Evolutionary conservation across 2,797 vertebrate species (phyloP).

Genomic region (Holocentrus rufus): DNA sequence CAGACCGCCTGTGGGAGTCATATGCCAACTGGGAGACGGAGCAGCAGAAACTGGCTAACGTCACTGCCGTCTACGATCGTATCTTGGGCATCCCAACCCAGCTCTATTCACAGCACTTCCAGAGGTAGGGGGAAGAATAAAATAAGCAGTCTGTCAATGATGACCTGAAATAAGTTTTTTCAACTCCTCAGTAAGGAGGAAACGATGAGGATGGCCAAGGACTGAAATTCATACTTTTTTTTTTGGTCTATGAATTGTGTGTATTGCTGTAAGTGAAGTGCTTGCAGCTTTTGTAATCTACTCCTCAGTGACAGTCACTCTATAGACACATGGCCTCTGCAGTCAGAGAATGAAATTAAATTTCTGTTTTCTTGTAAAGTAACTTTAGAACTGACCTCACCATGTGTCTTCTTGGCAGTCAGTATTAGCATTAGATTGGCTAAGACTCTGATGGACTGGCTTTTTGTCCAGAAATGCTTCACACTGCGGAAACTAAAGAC

Average conservation of each 20-base stretch:
- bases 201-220: too few species aligned
- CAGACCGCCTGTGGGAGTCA: slow-evolving; percentile 97
- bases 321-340: neutral
- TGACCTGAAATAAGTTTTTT: neutral
- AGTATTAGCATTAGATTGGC: neutral
- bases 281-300: neutral
- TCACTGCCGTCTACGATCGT: slow-evolving; percentile 94
- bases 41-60: slow-evolving; percentile 89
- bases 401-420: neutral
- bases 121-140: slow-evolving; percentile 83
- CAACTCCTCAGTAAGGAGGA: neutral
- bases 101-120: slow-evolving; percentile 95
- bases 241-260: too few species aligned
- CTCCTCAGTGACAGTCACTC: neutral
- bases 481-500: too few species aligned
- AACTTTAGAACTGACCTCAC: neutral
- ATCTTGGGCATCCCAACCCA: slow-evolving; percentile 96
- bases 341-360: neutral
- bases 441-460: too few species aligned
- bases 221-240: too few species aligned
- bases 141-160: neutral
- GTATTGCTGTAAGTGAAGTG: too few species aligned
- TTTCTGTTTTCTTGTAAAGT: neutral
- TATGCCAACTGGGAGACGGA: slow-evolving; percentile 96
- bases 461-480: too few species aligned